A percentile compares a stretch with the other conserved stretches of the same genome.
phyloP scores from a whole-genome alignment of 1,140 invertebrate genomes.

The Zaprionus davidi region DNA sequence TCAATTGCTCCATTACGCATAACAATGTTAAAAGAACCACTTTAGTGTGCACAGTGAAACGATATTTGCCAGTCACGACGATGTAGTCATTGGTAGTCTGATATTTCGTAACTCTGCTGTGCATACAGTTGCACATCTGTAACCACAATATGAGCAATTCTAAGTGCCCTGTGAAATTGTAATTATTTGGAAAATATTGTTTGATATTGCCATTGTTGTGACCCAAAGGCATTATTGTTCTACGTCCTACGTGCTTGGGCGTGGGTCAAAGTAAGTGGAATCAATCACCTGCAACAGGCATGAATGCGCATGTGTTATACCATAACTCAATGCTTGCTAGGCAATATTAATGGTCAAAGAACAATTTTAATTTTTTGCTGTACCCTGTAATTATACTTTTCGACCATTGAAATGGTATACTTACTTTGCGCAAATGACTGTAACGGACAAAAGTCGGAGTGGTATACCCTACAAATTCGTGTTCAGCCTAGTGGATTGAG shows the following conservation, averaged over 20 bases:
- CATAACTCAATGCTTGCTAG: background rate
- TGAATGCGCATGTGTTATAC: background rate
- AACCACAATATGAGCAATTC: slow-evolving; percentile 31
- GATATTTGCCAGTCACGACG: background rate
- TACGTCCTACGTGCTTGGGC: slow-evolving; percentile 44
- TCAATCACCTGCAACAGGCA: slow-evolving; percentile 55
- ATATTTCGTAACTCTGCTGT: background rate
- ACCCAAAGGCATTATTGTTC: background rate
- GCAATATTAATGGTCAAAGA: too few species aligned
- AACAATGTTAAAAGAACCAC: background rate
- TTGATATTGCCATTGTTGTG: slow-evolving; percentile 46
- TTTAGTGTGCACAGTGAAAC: background rate
- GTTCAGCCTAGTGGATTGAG: too few species aligned
- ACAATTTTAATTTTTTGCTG: too few species aligned
- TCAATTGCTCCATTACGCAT: background rate
- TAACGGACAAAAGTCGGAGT: too few species aligned
- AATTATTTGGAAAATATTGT: slow-evolving; percentile 64
- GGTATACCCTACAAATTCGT: too few species aligned
- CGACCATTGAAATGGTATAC: too few species aligned
- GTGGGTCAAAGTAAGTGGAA: slow-evolving; percentile 11
- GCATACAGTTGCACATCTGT: background rate
- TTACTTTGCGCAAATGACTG: too few species aligned
- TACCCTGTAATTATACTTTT: too few species aligned
- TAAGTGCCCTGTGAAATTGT: slow-evolving; percentile 47
- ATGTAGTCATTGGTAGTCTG: background rate